Conservation (phyloP, 2,888 invertebrate species). For the Synanthedon andrenaeformis region DNA sequence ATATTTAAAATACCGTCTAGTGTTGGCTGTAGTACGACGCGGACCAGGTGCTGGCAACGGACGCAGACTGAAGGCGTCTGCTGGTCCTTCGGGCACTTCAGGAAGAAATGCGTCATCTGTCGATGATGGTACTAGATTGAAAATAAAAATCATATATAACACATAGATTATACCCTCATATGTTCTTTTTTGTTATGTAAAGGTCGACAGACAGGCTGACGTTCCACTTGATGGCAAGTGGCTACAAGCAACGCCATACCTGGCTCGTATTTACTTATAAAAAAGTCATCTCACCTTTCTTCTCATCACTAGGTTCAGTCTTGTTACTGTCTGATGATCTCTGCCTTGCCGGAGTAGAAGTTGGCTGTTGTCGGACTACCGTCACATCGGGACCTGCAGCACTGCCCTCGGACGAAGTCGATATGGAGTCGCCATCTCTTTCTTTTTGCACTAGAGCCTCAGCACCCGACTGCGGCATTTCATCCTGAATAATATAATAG, state of each 20-base stretch:
- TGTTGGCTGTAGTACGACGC: constrained; percentile 57
- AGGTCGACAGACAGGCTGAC: too few relatives aligned
- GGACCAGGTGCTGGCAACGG: constrained; percentile 56
- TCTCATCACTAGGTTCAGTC: constrained; percentile 60
- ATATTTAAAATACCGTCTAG: constrained; percentile 40
- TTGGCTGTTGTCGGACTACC: constrained; percentile 42
- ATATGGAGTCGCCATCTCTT: constrained; percentile 41
- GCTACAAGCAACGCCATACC: too few relatives aligned
- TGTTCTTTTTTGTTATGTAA: not conserved
- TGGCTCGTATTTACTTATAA: too few relatives aligned
- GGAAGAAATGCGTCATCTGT: constrained; percentile 59
- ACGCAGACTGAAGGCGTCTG: constrained; percentile 41
- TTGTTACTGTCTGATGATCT: constrained; percentile 69
- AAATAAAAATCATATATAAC: not conserved
- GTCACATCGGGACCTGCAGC: constrained; percentile 53
- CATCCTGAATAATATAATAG: constrained; percentile 32
- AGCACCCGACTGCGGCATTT: constrained; percentile 50
- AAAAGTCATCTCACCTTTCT: constrained; percentile 37
- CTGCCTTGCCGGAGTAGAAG: constrained; percentile 53
- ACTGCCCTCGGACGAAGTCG: constrained; percentile 49
- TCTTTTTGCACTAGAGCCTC: constrained; percentile 42
- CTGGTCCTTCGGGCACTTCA: constrained; percentile 43
- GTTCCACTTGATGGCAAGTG: too few relatives aligned
- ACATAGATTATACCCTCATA: not conserved
- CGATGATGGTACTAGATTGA: constrained; percentile 35